Percentiles rank a stretch among this genome's conserved stretches.
These are phyloP conservation scores for Pomacea canaliculata DNA, from an alignment of 2,888 invertebrate genomes.

Conservation along the genomic window DNA sequence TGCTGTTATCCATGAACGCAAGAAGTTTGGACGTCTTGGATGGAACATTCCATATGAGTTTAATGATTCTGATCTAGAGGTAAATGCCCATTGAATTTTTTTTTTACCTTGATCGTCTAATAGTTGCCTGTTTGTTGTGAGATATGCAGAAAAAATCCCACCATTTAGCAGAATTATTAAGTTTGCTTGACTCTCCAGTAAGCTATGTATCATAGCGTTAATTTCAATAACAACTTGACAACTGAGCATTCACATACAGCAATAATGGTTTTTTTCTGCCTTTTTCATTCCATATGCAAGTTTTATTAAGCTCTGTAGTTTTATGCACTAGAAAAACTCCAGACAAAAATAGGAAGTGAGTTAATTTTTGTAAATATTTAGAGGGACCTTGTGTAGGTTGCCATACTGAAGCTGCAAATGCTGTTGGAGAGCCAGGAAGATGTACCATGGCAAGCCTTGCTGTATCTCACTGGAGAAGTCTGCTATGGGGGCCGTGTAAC, in stretches of 20 bases:
- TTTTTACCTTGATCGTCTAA: neutral
- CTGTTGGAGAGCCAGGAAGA: constrained; percentile 56
- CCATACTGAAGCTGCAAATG: constrained; percentile 66
- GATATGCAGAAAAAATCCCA: neutral
- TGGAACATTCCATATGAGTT: constrained; percentile 70
- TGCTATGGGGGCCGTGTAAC: constrained; percentile 70
- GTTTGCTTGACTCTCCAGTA: too few relatives aligned
- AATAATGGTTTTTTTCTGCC: too few relatives aligned
- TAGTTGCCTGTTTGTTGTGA: neutral
- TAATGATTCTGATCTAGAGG: constrained; percentile 70
- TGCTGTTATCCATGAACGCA: constrained; percentile 68
- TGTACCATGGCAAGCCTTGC: constrained; percentile 67
- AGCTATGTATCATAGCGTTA: too few relatives aligned
- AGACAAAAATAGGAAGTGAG: too few relatives aligned
- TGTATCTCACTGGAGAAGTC: constrained; percentile 68
- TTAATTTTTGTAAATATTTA: neutral
- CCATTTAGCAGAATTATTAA: neutral
- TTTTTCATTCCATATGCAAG: too few relatives aligned
- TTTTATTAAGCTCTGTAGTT: too few relatives aligned
- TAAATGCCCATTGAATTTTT: constrained; percentile 30
- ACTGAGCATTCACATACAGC: too few relatives aligned
- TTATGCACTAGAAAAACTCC: too few relatives aligned
- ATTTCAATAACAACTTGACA: too few relatives aligned
- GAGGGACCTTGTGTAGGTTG: constrained; percentile 54
- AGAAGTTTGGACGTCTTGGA: constrained; percentile 68